Conservation (phyloP, 2,888 invertebrate genomes). For the Amblyteles armatorius region DNA sequence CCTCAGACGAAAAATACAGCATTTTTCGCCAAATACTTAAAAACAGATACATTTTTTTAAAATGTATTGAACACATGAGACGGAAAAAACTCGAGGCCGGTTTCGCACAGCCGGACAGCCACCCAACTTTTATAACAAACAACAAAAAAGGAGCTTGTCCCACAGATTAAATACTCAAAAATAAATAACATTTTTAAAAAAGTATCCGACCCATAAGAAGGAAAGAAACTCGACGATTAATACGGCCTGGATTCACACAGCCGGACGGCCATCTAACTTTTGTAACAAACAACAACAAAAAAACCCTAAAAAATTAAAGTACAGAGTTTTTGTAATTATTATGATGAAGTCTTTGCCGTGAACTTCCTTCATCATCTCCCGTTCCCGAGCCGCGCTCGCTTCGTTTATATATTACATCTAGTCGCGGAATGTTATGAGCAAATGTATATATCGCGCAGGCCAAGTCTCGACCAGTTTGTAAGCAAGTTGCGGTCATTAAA, state of each 20-base stretch:
- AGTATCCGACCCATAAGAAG: not conserved
- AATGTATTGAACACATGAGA: not conserved
- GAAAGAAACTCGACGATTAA: conserved; percentile 23
- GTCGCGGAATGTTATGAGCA: conserved; percentile 55
- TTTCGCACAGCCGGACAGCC: conserved; percentile 18
- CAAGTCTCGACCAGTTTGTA: conserved; percentile 80
- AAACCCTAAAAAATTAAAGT: conserved; percentile 47
- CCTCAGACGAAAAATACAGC: not conserved
- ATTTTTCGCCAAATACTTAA: not conserved
- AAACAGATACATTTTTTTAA: not conserved
- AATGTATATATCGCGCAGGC: conserved; percentile 58
- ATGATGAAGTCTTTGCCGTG: conserved; percentile 59
- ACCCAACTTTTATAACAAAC: conserved; percentile 38
- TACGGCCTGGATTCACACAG: conserved; percentile 32
- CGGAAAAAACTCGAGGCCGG: conserved; percentile 19
- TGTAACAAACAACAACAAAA: conserved; percentile 1
- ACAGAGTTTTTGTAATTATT: conserved; percentile 62
- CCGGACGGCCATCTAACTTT: conserved; percentile 47
- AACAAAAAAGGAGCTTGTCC: not conserved
- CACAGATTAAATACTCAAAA: not conserved
- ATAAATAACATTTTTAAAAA: not conserved
- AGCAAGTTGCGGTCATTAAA: conserved; percentile 83
- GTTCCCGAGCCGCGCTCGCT: conserved; percentile 70
- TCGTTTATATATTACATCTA: conserved; percentile 49
- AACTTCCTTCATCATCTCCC: conserved; percentile 63